Evolutionary conservation across 2,888 invertebrate genomes (phyloP).

Genomic region (Hypomecis punctinalis): DNA sequence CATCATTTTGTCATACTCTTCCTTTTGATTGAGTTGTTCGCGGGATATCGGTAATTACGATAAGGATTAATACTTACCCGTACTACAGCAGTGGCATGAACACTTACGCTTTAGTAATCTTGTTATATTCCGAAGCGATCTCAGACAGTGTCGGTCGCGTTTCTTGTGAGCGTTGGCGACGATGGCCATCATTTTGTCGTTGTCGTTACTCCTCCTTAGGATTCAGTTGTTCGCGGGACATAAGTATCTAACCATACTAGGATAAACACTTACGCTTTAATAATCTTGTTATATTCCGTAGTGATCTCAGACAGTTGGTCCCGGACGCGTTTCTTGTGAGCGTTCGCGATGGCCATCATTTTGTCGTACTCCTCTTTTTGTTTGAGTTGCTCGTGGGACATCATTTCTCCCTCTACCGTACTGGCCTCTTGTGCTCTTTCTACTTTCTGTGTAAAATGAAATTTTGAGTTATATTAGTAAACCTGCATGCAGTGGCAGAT

Average conservation of each 20-base stretch:
- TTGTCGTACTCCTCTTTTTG: conserved; percentile 88
- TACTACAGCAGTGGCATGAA: no score
- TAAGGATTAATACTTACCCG: no score
- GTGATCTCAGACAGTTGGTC: conserved; percentile 82
- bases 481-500: no score
- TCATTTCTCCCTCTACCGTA: conserved; percentile 71
- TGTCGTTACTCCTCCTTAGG: conserved; percentile 88
- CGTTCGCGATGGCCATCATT: conserved; percentile 86
- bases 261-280: conserved; percentile 74
- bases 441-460: conserved; percentile 50
- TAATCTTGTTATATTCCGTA: conserved; percentile 84
- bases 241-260: no score
- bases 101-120: conserved; percentile 81
- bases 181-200: conserved; percentile 85
- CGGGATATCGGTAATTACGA: no score
- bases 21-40: conserved; percentile 89
- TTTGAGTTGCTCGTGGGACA: conserved; percentile 88
- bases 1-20: conserved; percentile 87
- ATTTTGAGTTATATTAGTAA: neutral
- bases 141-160: conserved; percentile 81
- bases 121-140: conserved; percentile 84
- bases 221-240: conserved; percentile 88
- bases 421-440: conserved; percentile 64
- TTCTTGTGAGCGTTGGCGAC: conserved; percentile 88
- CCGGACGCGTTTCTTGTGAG: conserved; percentile 86